These are phyloP conservation scores for Syndactyla subalaris DNA, from an alignment of 2,797 vertebrate genomes.

Conservation along the genomic window DNA sequence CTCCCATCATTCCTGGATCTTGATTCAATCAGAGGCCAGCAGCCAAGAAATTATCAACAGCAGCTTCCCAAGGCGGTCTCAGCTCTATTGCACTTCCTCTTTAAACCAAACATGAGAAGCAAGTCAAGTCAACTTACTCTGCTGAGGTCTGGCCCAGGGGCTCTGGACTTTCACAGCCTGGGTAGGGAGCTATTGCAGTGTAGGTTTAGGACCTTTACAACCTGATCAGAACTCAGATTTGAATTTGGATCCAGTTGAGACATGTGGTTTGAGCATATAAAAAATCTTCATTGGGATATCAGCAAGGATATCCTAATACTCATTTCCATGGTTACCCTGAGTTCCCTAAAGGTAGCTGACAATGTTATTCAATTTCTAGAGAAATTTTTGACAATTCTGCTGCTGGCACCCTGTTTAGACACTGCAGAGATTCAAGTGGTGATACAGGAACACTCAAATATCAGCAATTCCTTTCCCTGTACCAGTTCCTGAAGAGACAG, in stretches of 20 bases:
- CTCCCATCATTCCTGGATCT: background rate
- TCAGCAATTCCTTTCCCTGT: background rate
- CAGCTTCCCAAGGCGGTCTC: background rate
- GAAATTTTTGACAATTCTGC: background rate
- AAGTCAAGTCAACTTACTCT: background rate
- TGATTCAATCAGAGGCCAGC: background rate
- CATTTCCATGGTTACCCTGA: background rate
- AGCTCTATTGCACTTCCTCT: background rate
- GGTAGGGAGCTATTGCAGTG: background rate
- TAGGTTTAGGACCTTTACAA: background rate
- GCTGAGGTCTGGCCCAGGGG: background rate
- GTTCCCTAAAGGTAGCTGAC: background rate
- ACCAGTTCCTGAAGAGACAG: background rate
- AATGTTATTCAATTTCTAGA: background rate
- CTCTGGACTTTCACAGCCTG: rapidly evolving
- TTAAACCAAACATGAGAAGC: background rate
- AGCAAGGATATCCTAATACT: background rate
- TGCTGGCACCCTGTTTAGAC: background rate
- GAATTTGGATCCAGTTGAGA: background rate
- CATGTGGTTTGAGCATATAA: background rate
- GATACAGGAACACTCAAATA: background rate
- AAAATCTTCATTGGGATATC: background rate
- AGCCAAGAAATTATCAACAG: background rate
- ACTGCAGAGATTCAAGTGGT: background rate
- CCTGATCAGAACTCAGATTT: background rate